phyloP scores from a whole-genome alignment of 2,797 vertebrate species.

The Halcyon badia region DNA sequence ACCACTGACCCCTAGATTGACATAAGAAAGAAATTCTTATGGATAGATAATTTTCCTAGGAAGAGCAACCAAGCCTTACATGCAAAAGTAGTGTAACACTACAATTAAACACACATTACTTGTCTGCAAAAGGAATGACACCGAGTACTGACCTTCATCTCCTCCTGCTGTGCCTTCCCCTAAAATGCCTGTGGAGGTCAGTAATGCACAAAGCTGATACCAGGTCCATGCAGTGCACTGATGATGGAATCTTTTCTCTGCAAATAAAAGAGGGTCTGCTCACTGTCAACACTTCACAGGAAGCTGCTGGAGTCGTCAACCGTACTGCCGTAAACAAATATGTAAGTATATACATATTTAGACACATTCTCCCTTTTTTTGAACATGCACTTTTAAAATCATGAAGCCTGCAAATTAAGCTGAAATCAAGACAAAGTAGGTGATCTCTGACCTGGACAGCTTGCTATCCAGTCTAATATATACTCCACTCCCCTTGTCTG shows the following conservation, averaged over 20 bases:
- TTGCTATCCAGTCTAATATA: background rate
- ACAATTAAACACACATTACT: background rate
- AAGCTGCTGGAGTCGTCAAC: background rate
- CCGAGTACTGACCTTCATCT: background rate
- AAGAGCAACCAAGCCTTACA: background rate
- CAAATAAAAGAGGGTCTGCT: background rate
- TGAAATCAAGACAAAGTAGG: background rate
- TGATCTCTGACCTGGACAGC: background rate
- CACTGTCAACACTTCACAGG: background rate
- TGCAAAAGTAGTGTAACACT: background rate
- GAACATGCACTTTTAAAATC: background rate
- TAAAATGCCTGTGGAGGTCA: slow-evolving; percentile 73
- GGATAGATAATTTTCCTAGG: background rate
- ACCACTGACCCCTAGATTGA: background rate
- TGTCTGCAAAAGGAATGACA: background rate
- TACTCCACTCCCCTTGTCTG: too few species aligned
- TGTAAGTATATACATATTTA: background rate
- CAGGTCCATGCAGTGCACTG: background rate
- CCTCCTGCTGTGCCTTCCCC: slow-evolving; percentile 61
- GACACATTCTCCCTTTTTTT: background rate
- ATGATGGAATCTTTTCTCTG: background rate
- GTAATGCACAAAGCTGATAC: slow-evolving; percentile 64
- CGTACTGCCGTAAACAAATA: background rate
- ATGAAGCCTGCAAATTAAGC: background rate
- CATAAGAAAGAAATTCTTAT: background rate